Conservation (phyloP, 2,113 vertebrate genomes). For the Prunella fulvescens region DNA sequence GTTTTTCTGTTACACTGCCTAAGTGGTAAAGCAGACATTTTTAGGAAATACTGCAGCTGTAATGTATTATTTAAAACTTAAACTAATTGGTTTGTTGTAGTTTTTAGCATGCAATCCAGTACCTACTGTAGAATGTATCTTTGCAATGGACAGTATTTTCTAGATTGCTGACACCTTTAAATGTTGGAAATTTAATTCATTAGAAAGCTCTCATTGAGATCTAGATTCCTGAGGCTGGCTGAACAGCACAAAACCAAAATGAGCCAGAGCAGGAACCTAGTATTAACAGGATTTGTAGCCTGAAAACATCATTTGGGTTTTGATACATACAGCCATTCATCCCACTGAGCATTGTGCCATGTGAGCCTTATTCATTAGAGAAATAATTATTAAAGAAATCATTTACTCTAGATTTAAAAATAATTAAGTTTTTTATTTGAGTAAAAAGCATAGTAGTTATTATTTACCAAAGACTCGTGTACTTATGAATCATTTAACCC, state of each 20-base stretch:
- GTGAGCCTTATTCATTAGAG: constrained; percentile 28
- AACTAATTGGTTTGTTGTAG: constrained; percentile 1
- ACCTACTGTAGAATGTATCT: constrained; percentile 8
- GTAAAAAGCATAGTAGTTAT: neutral
- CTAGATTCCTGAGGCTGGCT: constrained; percentile 10
- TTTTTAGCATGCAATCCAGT: constrained; percentile 2
- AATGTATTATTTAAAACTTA: constrained; percentile 11
- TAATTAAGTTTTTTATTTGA: neutral
- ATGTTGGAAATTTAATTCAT: neutral
- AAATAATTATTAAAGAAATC: neutral
- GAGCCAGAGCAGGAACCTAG: neutral
- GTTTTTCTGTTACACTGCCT: constrained; percentile 1
- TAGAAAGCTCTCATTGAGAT: neutral
- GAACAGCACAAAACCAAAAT: neutral
- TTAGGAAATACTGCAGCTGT: constrained; percentile 21
- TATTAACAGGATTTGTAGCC: neutral
- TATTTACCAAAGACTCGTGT: constrained; percentile 59
- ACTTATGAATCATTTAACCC: neutral
- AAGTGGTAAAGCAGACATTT: constrained; percentile 40
- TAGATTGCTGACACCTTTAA: neutral
- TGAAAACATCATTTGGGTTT: neutral
- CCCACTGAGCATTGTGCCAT: neutral
- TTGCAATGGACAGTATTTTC: constrained; percentile 11
- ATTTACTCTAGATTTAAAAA: constrained; percentile 27
- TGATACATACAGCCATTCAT: neutral